Percentiles rank a stretch among this genome's conserved stretches.
These are phyloP conservation scores for Phalacrocorax brasilianus DNA, from an alignment of 2,113 vertebrate genomes.

Conservation along the genomic window DNA sequence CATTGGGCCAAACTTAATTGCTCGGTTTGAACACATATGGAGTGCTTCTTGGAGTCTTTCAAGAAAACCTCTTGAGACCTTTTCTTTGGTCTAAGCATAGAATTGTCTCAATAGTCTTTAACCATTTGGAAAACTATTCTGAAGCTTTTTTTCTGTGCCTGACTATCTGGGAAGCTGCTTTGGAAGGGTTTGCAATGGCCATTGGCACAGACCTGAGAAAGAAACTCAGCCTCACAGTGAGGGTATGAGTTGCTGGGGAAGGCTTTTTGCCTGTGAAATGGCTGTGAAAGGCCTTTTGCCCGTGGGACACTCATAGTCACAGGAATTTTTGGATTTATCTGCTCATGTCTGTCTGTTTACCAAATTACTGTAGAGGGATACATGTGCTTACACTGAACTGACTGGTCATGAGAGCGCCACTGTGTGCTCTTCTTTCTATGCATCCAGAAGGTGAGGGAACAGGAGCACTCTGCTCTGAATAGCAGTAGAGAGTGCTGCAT, in stretches of 20 bases:
- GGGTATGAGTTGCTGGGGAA: background rate
- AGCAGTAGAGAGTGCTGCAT: background rate
- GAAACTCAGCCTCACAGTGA: background rate
- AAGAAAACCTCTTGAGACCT: background rate
- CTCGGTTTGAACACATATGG: background rate
- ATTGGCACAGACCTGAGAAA: background rate
- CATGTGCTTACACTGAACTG: background rate
- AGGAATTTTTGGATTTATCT: background rate
- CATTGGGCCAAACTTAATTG: background rate
- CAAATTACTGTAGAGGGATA: background rate
- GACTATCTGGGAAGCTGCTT: background rate
- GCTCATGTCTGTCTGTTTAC: background rate
- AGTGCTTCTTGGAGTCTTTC: background rate
- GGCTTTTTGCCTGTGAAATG: background rate
- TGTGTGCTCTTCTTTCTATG: background rate
- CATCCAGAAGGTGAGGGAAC: background rate
- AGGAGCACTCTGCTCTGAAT: background rate
- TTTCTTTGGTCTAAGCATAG: background rate
- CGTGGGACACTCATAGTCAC: accelerated
- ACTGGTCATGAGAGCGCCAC: background rate
- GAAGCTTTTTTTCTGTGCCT: background rate
- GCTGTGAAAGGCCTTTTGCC: background rate
- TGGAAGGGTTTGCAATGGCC: background rate
- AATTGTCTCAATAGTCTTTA: background rate
- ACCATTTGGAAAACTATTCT: background rate